Base-by-base conservation (phyloP, 2,888 invertebrate species). In the Brenthis ino region DNA sequence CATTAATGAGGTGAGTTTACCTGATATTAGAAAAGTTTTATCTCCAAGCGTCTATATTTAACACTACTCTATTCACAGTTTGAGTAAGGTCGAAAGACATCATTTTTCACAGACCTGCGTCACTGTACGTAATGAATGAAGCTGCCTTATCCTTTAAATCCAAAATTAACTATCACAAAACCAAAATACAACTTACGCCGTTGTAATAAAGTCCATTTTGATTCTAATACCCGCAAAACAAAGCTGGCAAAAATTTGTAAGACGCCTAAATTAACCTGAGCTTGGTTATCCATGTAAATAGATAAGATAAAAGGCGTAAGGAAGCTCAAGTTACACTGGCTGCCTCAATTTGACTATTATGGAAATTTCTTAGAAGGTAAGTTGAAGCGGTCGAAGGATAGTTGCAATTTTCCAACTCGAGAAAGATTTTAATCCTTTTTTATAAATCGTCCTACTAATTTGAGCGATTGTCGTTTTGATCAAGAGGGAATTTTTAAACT, bases 61-160 rank as follows among this genome's bases (percentile, higher is more conserved):
- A 57, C 65, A 53, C 14, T 60, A 50, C 33, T 66, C 66, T 69
- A 68, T 74, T 72, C 68, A 68, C 50, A 67, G 64, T 71, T 72
- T 72, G 65, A 72, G 75, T 66, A 57, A 67, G 72, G 72, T 71
- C 67, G 64, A 69, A 66, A 64, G 73, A 72, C 74, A 76, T 76
- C 74, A 76, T 76, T 76, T 76, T 76, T 76, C 76, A 75, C 72
- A 69, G 48, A 67, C 72, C 70, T 69, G 71, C 70, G 74, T 76
- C 76, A 76, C 70, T 71, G 69, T 61, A 65, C 60, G 67, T 76
- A 76, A 76, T 75, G 74, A 76, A 76, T 76, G 74, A 72, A 72
- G 65, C 73, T 68, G 69, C 64, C 71, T 72, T 69, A 69, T 68
- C 61, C 64, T 37, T 43, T 58, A 66, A 70, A 57, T 55, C 13